Base-by-base conservation (phyloP, 2,113 vertebrate genomes). In the Oreamnos americanus region DNA sequence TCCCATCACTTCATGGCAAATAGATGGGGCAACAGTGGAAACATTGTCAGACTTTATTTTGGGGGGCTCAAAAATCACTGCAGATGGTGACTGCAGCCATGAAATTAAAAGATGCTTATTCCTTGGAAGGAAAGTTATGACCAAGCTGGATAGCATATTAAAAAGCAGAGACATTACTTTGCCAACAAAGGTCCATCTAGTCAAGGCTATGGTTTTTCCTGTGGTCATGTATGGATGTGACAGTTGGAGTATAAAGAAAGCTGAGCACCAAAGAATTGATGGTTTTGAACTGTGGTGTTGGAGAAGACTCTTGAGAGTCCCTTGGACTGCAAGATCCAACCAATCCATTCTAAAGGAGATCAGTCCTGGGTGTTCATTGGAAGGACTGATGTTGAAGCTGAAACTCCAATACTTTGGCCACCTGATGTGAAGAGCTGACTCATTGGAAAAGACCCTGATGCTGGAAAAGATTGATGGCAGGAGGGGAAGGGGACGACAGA, bases 31-130 rank as follows among this genome's bases (percentile, higher is more conserved):
- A 64, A 64, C 62, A 64, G 62, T n/a, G 7, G 62, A 67, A 67
- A 67, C 16, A 67, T 16, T 67, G 33, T 4, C 64, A 10, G 33
- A n/a, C 33, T 67, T 67, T 21, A n/a, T 67, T 67, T 67, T 67
- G 0, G 0, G 0, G 16, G 33, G 64, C 33, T 19, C 33, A 16
- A 67, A 67, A 67, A 21, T 67, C 16, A 67, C 64, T 67, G 17
- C 17, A 36, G 33, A 67, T 67, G 64, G 33, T 67, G 64, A 67
- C 0, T n/a, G 16, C 16, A n/a, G 33, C 33, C 64, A 19, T 67
- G 64, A 67, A 67, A 36, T 19, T n/a, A 67, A 67, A 67, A 67
- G 17, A n/a, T 4, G 4, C 33, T n/a, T 67, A n/a, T 2, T 67
- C 33, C 64, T 36, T 67, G 17, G 64, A 36, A 67, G n/a, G 17